A percentile compares a stretch with the other conserved stretches of the same genome.
These are phyloP conservation scores for Argynnis bischoffii DNA, from an alignment of 2,888 invertebrate species.

Conservation along the genomic window DNA sequence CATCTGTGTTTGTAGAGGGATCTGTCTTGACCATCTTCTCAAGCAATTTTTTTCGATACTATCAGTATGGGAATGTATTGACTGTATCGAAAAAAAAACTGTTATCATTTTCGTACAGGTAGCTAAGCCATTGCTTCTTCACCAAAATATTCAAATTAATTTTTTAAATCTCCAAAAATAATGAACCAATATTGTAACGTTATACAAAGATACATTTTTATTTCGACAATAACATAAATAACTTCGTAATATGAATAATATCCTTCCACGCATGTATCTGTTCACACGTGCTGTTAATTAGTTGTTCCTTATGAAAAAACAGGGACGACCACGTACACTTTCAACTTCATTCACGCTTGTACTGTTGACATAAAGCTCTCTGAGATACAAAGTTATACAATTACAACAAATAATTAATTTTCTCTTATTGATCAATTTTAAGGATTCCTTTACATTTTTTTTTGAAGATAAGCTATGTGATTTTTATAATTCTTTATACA, in stretches of 20 bases:
- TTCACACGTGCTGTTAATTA: constrained; percentile 73
- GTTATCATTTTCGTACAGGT: background rate
- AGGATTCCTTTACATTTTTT: too few species aligned
- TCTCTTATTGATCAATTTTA: too few species aligned
- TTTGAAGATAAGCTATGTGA: too few species aligned
- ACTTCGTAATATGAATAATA: constrained; percentile 51
- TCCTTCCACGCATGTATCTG: constrained; percentile 57
- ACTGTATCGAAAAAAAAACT: background rate
- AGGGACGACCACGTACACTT: constrained; percentile 44
- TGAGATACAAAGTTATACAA: too few species aligned
- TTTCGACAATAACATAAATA: constrained; percentile 32
- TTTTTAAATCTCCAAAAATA: constrained; percentile 5
- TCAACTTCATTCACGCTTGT: constrained; percentile 23
- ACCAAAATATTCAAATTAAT: constrained; percentile 4
- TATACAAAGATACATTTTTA: constrained; percentile 23
- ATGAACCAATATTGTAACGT: background rate
- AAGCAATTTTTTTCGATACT: too few species aligned
- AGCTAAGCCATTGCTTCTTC: too few species aligned
- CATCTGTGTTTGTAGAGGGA: too few species aligned
- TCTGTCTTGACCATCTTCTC: too few species aligned
- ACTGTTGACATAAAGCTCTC: too few species aligned
- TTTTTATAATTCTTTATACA: too few species aligned
- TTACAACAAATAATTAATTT: too few species aligned
- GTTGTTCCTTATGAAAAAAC: constrained; percentile 52
- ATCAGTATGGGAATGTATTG: too few species aligned